Conservation (phyloP, 2,888 invertebrate species). For the Caenorhabditis doughertyi region DNA sequence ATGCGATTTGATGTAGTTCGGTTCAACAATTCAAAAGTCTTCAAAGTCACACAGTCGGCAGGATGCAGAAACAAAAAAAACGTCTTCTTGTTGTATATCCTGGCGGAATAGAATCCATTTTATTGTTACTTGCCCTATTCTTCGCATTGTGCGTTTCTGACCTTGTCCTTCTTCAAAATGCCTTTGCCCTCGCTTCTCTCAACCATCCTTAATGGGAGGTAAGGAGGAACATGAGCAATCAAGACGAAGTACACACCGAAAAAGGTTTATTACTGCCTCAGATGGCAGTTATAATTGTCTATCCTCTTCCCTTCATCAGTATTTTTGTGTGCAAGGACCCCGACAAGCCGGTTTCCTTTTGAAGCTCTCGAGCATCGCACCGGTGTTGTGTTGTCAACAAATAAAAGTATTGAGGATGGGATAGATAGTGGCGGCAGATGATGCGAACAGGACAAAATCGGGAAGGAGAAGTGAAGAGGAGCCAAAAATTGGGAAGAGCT, state of each 20-base stretch:
- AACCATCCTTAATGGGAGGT: constrained; percentile 40
- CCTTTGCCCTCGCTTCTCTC: constrained; percentile 32
- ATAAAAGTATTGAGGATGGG: constrained; percentile 54
- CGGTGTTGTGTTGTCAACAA: constrained; percentile 63
- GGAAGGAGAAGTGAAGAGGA: constrained; percentile 46
- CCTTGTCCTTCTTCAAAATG: constrained; percentile 66
- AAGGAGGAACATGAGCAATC: constrained; percentile 21
- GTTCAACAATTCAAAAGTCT: constrained; percentile 17
- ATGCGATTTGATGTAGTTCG: constrained; percentile 29
- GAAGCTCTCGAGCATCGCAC: constrained; percentile 55
- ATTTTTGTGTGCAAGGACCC: constrained; percentile 30
- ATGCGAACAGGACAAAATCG: constrained; percentile 59
- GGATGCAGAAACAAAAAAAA: constrained; percentile 15
- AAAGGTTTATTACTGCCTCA: constrained; percentile 42
- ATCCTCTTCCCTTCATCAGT: neutral
- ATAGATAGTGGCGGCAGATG: constrained; percentile 52
- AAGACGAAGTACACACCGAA: neutral
- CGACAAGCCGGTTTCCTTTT: constrained; percentile 54
- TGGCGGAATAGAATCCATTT: constrained; percentile 52
- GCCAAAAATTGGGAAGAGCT: constrained; percentile 25
- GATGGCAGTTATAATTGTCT: constrained; percentile 33
- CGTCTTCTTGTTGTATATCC: constrained; percentile 45
- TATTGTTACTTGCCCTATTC: constrained; percentile 65
- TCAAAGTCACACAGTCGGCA: constrained; percentile 15
- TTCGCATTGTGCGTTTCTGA: constrained; percentile 58